Conservation (phyloP, 2,797 vertebrate species). For the Brachymystax lenok region DNA sequence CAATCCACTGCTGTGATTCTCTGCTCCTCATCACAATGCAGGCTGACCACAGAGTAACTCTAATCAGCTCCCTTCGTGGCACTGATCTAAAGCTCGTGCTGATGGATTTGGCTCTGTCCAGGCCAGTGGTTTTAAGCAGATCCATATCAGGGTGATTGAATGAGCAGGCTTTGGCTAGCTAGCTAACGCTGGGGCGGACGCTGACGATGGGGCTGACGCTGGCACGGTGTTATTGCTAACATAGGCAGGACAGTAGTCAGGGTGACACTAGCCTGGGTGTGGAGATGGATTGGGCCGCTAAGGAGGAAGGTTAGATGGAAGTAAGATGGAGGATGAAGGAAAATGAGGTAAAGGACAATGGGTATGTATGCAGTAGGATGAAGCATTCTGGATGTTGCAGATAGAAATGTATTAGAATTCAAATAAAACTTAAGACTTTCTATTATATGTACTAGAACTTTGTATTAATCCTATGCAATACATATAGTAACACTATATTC, state of each 20-base stretch:
- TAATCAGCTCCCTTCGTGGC: conserved; percentile 54
- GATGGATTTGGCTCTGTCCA: conserved; percentile 61
- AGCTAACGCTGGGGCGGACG: conserved; percentile 33
- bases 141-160: conserved; percentile 68
- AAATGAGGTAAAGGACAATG: background rate
- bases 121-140: conserved; percentile 59
- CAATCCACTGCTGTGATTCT: conserved; percentile 27
- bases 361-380: background rate
- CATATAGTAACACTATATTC: too few species aligned
- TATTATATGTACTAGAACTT: too few species aligned
- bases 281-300: background rate
- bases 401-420: background rate
- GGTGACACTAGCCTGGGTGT: background rate
- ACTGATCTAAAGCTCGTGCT: conserved; percentile 52
- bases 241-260: background rate
- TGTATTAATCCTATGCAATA: too few species aligned
- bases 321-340: background rate
- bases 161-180: conserved; percentile 38
- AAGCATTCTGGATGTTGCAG: background rate
- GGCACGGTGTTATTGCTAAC: conserved; percentile 50
- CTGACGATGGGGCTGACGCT: conserved; percentile 31
- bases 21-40: conserved; percentile 47
- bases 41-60: conserved; percentile 58
- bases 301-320: background rate
- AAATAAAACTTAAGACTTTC: background rate